Evolutionary conservation across 2,888 invertebrate species (phyloP), one percentile per base, ranked within the genome.

Genomic region (Calameuta filiformis): DNA sequence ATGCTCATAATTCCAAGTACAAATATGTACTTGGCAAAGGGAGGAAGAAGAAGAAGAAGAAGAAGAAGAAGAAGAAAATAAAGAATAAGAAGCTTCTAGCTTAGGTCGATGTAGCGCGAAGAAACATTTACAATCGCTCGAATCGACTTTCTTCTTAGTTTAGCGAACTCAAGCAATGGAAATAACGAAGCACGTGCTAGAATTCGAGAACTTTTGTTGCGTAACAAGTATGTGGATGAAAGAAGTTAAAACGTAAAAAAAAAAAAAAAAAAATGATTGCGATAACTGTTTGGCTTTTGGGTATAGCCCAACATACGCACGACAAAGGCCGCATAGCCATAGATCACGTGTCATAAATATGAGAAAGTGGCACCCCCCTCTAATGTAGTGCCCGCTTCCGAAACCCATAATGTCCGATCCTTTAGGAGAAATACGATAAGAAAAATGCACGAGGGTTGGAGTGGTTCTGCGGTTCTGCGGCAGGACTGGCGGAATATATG

Each of bases 321-420:
- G 56, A 56, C 56, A 56, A 56, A 56, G 23, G 56, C 23, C 12
- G 35, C 3, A 15, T 23, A 78, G 73, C 78, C 81, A 82, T 83
- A 81, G 81, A 85, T 87, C 82, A 82, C 80, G 78, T 73, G 73
- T 77, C 84, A 85, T 86, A 86, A 87, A 86, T 87, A 87, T 82
- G 77, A 75, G 79, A 77, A 76, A 83, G 80, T 81, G 77, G 79
- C 80, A 23, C 56, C 79, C 81, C 78, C 82, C 80, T 83, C 84
- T 85, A 84, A 88, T 85, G 82, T 83, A 83, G 83, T 83, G 81
- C 81, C 81, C 82, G 82, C 83, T 86, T 85, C 83, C 85, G 81
- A 81, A 83, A 84, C 83, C 85, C 83, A 83, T 86, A 84, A 85
- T 82, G 79, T 80, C 83, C 83, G 83, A 84, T 87, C 80, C 82